Conservation (phyloP, 2,797 vertebrate genomes). For the Liasis olivaceus region DNA sequence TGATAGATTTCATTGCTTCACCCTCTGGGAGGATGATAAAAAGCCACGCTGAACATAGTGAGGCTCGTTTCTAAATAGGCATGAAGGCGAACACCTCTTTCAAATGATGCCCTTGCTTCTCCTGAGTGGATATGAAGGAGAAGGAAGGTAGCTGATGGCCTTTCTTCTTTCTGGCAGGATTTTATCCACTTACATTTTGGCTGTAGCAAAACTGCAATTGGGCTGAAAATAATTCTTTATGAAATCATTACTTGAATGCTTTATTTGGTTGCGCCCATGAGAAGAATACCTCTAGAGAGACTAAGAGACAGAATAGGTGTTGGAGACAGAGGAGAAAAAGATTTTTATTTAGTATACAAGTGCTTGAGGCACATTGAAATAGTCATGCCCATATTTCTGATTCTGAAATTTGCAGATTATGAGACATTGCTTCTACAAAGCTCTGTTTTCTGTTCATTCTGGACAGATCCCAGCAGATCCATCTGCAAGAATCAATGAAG, state of each 20-base stretch:
- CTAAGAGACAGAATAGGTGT: not conserved
- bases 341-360: not conserved
- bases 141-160: not conserved
- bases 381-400: not conserved
- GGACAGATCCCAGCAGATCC: conserved; percentile 6
- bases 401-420: not conserved
- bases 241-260: not conserved
- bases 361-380: not conserved
- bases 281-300: not conserved
- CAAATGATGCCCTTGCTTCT: not conserved
- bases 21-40: not conserved
- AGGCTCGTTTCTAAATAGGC: not conserved
- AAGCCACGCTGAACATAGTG: not conserved
- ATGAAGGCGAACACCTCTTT: not conserved
- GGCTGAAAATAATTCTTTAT: not conserved
- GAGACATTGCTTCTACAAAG: not conserved
- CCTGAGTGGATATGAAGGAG: not conserved
- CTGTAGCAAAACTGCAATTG: not conserved
- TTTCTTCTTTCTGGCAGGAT: not conserved
- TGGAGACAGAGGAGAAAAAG: not conserved
- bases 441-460: not conserved
- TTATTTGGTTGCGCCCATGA: not conserved
- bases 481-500: not conserved
- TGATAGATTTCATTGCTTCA: not conserved
- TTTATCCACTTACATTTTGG: not conserved